A percentile compares a stretch with the other conserved stretches of the same genome.
These are phyloP conservation scores for Boloria euphrosyne DNA, from an alignment of 2,888 invertebrate genomes.

Conservation along the genomic window DNA sequence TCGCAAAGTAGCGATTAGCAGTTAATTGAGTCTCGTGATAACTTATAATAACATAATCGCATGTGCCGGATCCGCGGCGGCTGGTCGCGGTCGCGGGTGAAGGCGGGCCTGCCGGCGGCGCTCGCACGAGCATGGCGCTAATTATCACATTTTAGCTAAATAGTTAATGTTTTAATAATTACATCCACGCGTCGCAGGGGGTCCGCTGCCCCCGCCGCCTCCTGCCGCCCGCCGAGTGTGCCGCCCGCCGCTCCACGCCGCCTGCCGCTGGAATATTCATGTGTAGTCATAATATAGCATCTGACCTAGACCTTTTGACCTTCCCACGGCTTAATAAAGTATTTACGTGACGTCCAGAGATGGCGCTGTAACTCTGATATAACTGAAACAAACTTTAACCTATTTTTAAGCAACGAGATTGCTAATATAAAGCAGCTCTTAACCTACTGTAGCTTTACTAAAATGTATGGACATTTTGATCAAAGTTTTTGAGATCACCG, in stretches of 20 bases:
- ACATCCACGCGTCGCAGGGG: not conserved
- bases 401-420: too few species aligned
- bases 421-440: too few species aligned
- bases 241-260: not conserved
- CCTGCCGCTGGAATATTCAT: constrained; percentile 9
- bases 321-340: constrained; percentile 8
- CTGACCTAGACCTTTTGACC: constrained; percentile 19
- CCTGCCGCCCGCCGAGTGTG: not conserved
- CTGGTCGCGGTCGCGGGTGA: too few species aligned
- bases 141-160: constrained; percentile 13
- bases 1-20: too few species aligned
- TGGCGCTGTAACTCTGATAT: not conserved
- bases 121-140: not conserved
- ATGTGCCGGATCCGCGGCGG: too few species aligned
- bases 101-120: not conserved
- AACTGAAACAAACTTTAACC: not conserved
- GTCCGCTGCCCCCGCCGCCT: not conserved
- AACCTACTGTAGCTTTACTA: too few species aligned
- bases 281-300: constrained; percentile 4
- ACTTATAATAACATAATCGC: not conserved
- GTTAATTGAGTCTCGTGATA: too few species aligned
- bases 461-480: too few species aligned
- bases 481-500: too few species aligned
- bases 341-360: not conserved
- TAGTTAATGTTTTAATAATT: constrained; percentile 1